Percentiles rank a stretch among this genome's conserved stretches.
These are phyloP conservation scores for Rhyacichthys aspro DNA, from an alignment of 2,797 vertebrate species.

Conservation along the genomic window DNA sequence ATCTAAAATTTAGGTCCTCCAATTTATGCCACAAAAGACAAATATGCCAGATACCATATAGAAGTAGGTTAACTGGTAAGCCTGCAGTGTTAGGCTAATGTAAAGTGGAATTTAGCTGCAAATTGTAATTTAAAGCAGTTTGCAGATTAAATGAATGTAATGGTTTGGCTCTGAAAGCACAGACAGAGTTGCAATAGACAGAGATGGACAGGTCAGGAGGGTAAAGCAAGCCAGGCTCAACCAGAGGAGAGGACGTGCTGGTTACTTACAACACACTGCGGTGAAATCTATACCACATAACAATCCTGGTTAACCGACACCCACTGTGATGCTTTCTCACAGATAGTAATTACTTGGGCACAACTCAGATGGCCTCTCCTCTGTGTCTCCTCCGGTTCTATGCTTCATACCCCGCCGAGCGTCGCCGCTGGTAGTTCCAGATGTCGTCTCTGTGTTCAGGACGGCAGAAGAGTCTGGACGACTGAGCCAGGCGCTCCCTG, in stretches of 20 bases:
- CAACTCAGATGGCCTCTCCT: constrained; percentile 5
- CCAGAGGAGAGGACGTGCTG: too few species aligned
- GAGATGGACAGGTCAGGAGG: background rate
- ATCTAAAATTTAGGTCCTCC: too few species aligned
- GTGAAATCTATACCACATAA: constrained; percentile 15
- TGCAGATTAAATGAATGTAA: background rate
- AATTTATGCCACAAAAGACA: too few species aligned
- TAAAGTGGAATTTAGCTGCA: too few species aligned
- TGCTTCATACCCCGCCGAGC: constrained; percentile 68
- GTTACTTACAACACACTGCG: background rate
- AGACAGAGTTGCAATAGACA: constrained; percentile 16
- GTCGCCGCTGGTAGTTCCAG: constrained; percentile 72
- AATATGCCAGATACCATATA: too few species aligned
- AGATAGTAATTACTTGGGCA: constrained; percentile 37
- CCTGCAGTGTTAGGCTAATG: too few species aligned
- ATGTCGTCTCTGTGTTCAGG: constrained; percentile 76
- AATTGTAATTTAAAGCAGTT: too few species aligned
- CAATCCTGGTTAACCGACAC: background rate
- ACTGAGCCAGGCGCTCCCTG: constrained; percentile 67
- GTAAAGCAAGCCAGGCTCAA: constrained; percentile 3
- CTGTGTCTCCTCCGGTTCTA: constrained; percentile 30
- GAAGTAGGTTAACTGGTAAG: too few species aligned
- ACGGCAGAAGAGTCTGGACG: constrained; percentile 72
- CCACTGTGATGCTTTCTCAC: constrained; percentile 27
- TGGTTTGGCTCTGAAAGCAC: constrained; percentile 18